A percentile compares a stretch with the other conserved stretches of the same genome.
phyloP scores from a whole-genome alignment of 2,113 vertebrate species.

The Leucosticte australis region DNA sequence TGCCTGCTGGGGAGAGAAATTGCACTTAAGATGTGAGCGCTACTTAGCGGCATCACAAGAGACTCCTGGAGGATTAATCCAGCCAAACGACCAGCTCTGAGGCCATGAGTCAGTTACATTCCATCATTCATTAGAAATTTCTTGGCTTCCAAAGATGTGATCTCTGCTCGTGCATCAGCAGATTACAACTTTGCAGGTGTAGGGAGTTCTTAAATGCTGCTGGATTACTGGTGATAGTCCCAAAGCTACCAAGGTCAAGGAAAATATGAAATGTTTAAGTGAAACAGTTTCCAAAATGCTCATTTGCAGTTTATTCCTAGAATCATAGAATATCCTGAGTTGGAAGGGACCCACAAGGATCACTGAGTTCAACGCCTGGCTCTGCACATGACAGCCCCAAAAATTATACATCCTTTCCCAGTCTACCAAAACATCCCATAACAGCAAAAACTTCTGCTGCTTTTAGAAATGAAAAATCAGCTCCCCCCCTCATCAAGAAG shows the following conservation, averaged over 20 bases:
- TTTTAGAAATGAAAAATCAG: not conserved
- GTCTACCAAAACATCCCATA: not conserved
- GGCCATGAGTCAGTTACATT: not conserved
- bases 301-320: not conserved
- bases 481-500: not conserved
- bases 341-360: not conserved
- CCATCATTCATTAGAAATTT: slow-evolving; percentile 19
- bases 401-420: not conserved
- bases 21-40: not conserved
- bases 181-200: not conserved
- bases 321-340: not conserved
- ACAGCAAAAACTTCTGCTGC: not conserved
- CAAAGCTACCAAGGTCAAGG: not conserved
- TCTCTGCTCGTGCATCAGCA: not conserved
- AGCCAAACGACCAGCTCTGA: not conserved
- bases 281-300: not conserved
- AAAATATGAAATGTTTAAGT: not conserved
- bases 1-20: not conserved
- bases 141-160: not conserved
- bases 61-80: not conserved
- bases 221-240: slow-evolving; percentile 14
- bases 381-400: not conserved
- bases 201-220: slow-evolving; percentile 7
- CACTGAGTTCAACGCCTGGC: not conserved
- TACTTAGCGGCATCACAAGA: not conserved